Evolutionary conservation across 2,113 vertebrate genomes (phyloP), one percentile per base, ranked within the genome.

Genomic region (Pogonocichla stellata): DNA sequence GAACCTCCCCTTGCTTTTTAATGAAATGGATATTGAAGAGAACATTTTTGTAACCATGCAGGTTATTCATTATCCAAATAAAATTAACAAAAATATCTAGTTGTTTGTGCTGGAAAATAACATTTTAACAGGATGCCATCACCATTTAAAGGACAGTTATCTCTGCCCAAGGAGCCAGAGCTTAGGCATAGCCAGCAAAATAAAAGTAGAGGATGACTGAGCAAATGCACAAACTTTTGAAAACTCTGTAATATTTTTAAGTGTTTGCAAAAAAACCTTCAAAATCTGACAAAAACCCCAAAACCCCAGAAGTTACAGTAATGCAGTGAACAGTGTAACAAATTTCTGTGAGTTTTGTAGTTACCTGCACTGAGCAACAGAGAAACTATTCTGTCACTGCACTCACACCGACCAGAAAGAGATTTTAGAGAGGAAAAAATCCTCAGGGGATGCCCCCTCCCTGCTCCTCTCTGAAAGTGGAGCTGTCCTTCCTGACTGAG

Each of bases 391-490:
- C 71, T 2, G 5, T 20, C 33, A 28, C n/a, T 28, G 19, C 48
- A 17, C 19, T 56, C 54, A 40, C 34, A 14, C 13, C 31, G 48
- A n/a, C 10, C 6, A 40, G 43, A 40, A 45, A 14, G 78, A 82
- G 43, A 73, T 50, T 80, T 92, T 15, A 33, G 50, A 33, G 57
- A 47, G 48, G 19, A 65, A 36, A 36, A 72, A 65, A 15, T 56
- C 16, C 36, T 36, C 36, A 23, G 17, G 42, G 60, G 54, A 60
- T 6, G 19, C 7, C 20, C 7, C 9, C 33, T 12, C 12, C 5
- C 15, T 36, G n/a, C 31, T 18, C 53, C 36, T 31, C 53, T 51
- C 28, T 0, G 4, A 40, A 31, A 43, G 34, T 0, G 8, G n/a
- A 88, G 62, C 34, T 86, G 57, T 51, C 22, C n/a, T 80, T 65